phyloP scores from a whole-genome alignment of 1,140 invertebrate species.

The Cardiocondyla obscurior region DNA sequence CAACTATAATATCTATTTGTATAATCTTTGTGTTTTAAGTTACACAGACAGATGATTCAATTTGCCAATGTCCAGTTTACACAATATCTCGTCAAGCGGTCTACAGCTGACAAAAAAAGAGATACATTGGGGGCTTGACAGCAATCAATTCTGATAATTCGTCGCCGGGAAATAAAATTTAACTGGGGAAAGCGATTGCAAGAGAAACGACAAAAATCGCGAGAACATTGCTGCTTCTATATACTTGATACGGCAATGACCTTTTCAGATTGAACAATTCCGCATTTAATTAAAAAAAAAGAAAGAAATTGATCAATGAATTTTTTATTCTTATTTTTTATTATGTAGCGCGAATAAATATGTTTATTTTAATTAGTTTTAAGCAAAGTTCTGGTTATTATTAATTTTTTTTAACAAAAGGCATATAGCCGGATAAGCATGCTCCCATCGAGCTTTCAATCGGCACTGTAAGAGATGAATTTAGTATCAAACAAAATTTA shows the following conservation, averaged over 20 bases:
- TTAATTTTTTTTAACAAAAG: no score
- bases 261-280: neutral
- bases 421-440: no score
- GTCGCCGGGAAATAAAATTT: constrained; percentile 15
- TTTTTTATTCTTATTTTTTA: no score
- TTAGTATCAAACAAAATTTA: no score
- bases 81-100: constrained; percentile 56
- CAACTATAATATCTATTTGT: neutral
- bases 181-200: neutral
- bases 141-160: constrained; percentile 51
- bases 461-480: no score
- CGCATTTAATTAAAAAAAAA: neutral
- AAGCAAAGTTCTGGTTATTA: no score
- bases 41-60: constrained; percentile 28
- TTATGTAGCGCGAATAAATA: no score
- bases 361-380: no score
- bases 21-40: constrained; percentile 32
- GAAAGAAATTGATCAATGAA: no score
- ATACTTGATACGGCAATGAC: constrained; percentile 15
- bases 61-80: constrained; percentile 27
- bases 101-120: constrained; percentile 34
- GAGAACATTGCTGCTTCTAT: neutral
- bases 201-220: constrained; percentile 19
- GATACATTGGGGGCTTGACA: constrained; percentile 16
- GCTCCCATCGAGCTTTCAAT: no score